Percentiles rank a stretch among this genome's conserved stretches.
These are phyloP conservation scores for Rhizoglyphus robini DNA, from an alignment of 1,140 invertebrate genomes.

Conservation along the genomic window DNA sequence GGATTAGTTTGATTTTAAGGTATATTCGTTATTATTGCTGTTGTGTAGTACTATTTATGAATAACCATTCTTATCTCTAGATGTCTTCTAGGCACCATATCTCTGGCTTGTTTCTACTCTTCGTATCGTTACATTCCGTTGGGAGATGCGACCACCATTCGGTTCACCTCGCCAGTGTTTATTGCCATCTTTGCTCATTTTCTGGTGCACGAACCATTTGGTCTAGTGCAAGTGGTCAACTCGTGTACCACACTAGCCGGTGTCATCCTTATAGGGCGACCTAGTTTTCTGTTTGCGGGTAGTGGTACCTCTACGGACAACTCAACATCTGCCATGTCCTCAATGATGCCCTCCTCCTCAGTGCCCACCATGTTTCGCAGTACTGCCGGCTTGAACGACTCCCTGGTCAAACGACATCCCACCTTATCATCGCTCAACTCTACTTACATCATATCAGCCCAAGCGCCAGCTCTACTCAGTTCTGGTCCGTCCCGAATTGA, in stretches of 20 bases:
- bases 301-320: no score
- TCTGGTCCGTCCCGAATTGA: conserved; percentile 3
- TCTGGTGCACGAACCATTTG: conserved; percentile 41
- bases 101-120: conserved; percentile 14
- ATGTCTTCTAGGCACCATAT: conserved; percentile 15
- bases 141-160: conserved; percentile 43
- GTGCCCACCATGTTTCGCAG: no score
- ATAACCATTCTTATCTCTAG: conserved; percentile 20
- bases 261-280: conserved; percentile 39
- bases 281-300: conserved; percentile 37
- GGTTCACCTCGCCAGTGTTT: conserved; percentile 42
- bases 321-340: not conserved
- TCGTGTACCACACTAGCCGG: conserved; percentile 37
- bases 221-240: conserved; percentile 38
- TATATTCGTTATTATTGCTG: not conserved
- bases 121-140: conserved; percentile 43
- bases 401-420: no score
- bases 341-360: no score
- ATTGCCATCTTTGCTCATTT: conserved; percentile 41
- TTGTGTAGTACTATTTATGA: not conserved
- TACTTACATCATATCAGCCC: no score
- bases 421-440: no score
- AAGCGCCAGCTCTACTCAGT: no score
- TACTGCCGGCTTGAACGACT: no score
- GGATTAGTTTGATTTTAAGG: conserved; percentile 5